Percentiles rank a stretch among this genome's conserved stretches.
Conservation (phyloP, 2,888 invertebrate species). For the Uropetala carovei region DNA sequence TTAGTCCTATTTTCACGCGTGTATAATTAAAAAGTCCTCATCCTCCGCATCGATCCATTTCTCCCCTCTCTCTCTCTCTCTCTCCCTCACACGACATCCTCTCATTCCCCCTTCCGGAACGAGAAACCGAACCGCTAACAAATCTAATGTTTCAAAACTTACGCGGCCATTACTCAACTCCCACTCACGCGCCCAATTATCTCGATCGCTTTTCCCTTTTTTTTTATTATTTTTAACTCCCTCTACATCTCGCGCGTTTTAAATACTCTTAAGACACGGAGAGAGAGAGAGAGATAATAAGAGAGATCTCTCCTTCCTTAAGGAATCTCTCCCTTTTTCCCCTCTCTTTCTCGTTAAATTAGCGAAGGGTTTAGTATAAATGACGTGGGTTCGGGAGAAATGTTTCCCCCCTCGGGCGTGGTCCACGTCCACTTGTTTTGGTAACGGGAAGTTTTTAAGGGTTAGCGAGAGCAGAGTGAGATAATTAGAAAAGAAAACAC, state of each 20-base stretch:
- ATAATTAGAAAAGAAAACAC: slow-evolving; percentile 47
- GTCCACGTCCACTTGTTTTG: neutral
- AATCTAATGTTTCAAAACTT: slow-evolving; percentile 51
- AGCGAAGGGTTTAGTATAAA: slow-evolving; percentile 38
- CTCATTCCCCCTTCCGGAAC: neutral
- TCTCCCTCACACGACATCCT: no score
- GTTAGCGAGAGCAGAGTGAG: slow-evolving; percentile 44
- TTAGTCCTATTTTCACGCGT: slow-evolving; percentile 4
- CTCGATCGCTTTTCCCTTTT: neutral
- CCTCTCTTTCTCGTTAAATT: slow-evolving; percentile 28
- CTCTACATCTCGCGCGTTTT: neutral
- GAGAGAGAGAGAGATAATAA: neutral
- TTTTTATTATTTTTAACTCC: neutral
- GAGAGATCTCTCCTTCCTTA: neutral
- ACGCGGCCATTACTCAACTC: slow-evolving; percentile 43
- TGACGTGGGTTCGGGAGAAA: neutral
- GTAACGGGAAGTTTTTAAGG: slow-evolving; percentile 23
- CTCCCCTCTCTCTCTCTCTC: neutral
- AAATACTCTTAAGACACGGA: slow-evolving; percentile 1
- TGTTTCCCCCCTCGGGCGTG: slow-evolving; percentile 2
- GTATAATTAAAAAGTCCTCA: slow-evolving; percentile 27
- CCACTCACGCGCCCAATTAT: slow-evolving; percentile 54
- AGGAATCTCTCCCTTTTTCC: neutral
- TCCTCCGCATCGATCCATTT: neutral
- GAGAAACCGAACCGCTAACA: slow-evolving; percentile 41